Evolutionary conservation across 2,113 vertebrate species (phyloP), one percentile per base, ranked within the genome.

Genomic region (Myiozetetes cayanensis): DNA sequence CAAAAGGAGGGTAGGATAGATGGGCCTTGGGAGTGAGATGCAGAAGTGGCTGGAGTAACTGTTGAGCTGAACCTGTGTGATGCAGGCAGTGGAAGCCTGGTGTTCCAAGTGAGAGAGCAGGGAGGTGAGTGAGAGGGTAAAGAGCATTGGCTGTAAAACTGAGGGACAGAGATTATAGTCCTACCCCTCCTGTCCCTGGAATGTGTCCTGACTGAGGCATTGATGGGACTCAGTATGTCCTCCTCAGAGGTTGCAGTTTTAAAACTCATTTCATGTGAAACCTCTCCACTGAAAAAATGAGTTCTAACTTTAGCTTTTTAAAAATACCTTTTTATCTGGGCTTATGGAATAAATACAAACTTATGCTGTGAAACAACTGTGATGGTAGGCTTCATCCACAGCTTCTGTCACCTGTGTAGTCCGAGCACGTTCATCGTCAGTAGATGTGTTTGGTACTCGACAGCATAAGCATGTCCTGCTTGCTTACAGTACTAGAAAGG

Each of bases 361-460:
- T 83, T 43, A 9, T 65, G 13, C 56, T 61, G 6, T 56, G 30
- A 59, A 47, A 20, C 6, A 17, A 63, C 37, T 82, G 27, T n/a
- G 43, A 20, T 15, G 16, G 12, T 22, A 58, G 13, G 37, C 41
- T 55, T 79, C 39, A 75, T 66, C 31, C 41, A 30, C 14, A 22
- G 74, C 62, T 72, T 71, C 37, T 44, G 21, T 37, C 9, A 4
- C 30, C 5, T 8, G 0, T 71, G 1, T 79, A 76, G 66, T 87
- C 17, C 1, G 2, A 50, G 44, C 50, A 9, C 1, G 0, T 39
- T 79, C 39, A 10, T 85, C 14, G 2, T 49, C 23, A 25, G 31
- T 43, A 41, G 7, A 53, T 27, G 33, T 78, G 53, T 68, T 86
- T 67, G 52, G n/a, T 67, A 21, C 49, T 74, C 3, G 3, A 39